A percentile compares a stretch with the other conserved stretches of the same genome.
phyloP scores from a whole-genome alignment of 92 coral and sea anemone genomes.

The Pocillopora meandrina region DNA sequence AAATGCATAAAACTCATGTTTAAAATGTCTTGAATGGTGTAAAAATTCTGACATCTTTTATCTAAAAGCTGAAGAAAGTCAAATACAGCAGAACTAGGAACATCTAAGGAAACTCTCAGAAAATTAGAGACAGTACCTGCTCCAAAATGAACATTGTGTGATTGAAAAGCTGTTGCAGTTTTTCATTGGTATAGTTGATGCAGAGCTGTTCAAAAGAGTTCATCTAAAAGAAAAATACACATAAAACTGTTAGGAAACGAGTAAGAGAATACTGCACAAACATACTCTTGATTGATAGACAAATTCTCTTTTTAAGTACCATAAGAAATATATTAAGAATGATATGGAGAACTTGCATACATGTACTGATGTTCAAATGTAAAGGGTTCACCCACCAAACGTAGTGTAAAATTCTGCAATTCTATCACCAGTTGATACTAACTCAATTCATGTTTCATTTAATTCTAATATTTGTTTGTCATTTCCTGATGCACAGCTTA shows the following conservation, averaged over 20 bases:
- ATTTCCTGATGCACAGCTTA: slow-evolving; percentile 6
- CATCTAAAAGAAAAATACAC: slow-evolving; percentile 57
- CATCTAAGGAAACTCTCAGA: not conserved
- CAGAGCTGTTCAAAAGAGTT: slow-evolving; percentile 99
- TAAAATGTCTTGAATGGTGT: no score
- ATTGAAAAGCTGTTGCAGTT: slow-evolving; percentile 95
- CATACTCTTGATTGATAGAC: no score
- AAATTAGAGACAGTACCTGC: slow-evolving; percentile 59
- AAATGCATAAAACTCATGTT: no score
- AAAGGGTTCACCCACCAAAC: no score
- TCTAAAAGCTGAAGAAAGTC: not conserved
- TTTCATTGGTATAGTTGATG: slow-evolving; percentile 98
- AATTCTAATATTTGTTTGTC: not conserved
- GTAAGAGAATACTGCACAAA: not conserved
- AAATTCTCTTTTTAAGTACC: no score
- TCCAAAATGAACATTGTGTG: slow-evolving; percentile 99
- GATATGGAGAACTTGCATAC: no score
- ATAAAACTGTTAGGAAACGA: not conserved
- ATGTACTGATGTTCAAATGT: no score
- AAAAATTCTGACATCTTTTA: no score
- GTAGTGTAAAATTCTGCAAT: no score
- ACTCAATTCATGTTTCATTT: no score
- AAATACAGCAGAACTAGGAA: not conserved
- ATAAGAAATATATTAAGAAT: no score
- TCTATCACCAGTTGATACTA: no score